Evolutionary conservation across 2,113 vertebrate species (phyloP).

Genomic region (Jacana jacana): DNA sequence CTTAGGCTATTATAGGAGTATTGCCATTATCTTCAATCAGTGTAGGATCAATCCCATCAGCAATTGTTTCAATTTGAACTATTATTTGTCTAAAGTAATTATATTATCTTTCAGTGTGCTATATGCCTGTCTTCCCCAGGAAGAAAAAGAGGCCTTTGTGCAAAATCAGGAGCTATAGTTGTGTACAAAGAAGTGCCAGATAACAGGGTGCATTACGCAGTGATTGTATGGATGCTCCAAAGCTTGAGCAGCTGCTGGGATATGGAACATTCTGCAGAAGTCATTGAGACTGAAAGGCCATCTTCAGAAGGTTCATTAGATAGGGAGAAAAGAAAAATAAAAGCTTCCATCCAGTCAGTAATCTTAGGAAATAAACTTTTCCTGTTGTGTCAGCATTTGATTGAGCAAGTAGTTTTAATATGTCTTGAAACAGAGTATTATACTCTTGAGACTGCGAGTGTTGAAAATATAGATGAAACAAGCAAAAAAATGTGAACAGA

Average conservation of each 20-base stretch:
- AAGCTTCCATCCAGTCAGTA: background rate
- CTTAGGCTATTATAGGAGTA: background rate
- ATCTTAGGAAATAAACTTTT: background rate
- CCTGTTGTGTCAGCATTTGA: background rate
- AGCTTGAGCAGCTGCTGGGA: background rate
- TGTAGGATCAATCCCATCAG: background rate
- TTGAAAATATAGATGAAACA: background rate
- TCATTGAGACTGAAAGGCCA: background rate
- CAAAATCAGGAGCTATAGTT: background rate
- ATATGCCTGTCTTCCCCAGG: background rate
- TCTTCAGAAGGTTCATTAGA: background rate
- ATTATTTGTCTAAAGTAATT: background rate
- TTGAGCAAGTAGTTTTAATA: background rate
- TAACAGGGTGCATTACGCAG: background rate
- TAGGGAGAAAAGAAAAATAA: background rate
- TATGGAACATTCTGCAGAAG: background rate
- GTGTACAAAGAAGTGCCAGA: background rate
- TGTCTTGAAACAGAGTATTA: background rate
- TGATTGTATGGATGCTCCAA: background rate
- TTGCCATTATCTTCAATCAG: background rate
- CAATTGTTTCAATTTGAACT: conserved; percentile 6
- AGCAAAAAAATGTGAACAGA: background rate
- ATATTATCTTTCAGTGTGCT: background rate
- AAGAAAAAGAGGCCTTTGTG: background rate
- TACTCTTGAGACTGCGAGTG: background rate